Evolutionary conservation across 2,113 vertebrate species (phyloP), one percentile per base, ranked within the genome.

Genomic region (Thomomys bottae): DNA sequence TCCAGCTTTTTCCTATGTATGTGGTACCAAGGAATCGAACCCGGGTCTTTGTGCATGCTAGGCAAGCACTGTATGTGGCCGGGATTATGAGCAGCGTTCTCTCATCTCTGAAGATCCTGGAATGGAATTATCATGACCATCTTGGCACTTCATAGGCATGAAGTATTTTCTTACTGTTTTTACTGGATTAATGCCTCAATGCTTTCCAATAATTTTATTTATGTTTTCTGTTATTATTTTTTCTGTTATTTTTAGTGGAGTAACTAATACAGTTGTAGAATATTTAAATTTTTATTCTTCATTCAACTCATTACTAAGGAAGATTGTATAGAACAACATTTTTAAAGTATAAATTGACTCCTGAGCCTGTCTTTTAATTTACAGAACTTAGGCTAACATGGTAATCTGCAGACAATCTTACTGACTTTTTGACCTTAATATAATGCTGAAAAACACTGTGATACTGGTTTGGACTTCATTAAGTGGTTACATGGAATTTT

Each of bases 401-500:
- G 17, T 57, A 21, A 57, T 79, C 54, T 66, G 24, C 23, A 87
- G 23, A 36, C 30, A 34, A 17, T 10, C 67, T 42, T 38, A 30
- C 42, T 77, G 28, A 75, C 77, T 75, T 71, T 83, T 14, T 40
- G 23, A 84, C 28, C 73, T 83, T 81, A 83, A 49, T 20, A 3
- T 83, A 66, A 57, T 88, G 54, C 70, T 42, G 64, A 83, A 76
- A 87, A 89, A 70, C 23, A 87, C 63, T 28, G 20, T 59, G 26
- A 88, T 57, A 54, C 66, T 87, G 34, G 40, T 88, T 73, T 88
- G 73, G 77, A 71, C 89, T 94, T 83, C 6, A 38, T 63, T 61
- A 38, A 14, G 61, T 79, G 70, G 75, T 72, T 94, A 36, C 8
- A 23, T 2, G 34, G 82, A 71, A 57, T 79, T 87, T 38, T 2